Evolutionary conservation across 2,797 vertebrate species (phyloP), one percentile per base, ranked within the genome.

Genomic region (Florisuga fusca): DNA sequence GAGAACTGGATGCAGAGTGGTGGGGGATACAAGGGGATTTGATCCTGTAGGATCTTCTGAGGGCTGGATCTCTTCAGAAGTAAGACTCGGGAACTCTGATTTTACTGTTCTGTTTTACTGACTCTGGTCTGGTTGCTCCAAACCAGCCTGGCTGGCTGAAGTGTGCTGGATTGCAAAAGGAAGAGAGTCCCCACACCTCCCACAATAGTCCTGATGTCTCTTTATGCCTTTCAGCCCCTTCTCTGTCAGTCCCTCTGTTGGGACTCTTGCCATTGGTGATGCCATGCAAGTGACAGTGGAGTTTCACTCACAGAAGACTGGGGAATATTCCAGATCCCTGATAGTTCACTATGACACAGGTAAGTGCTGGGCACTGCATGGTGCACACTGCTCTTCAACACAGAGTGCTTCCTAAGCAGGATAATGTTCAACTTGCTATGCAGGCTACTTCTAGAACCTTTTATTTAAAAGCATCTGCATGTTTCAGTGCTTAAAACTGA

Each of bases 321-420:
- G 99, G 55, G 95, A 98, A 73, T 97, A 99, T 85, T 95, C 14
- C 1, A 80, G 97, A 25, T 96, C 97, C 82, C 93, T 99, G 81
- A 43, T 96, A 11, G 97, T 99, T 74, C 95, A 95, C 92, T 99
- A 98, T 10, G 98, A 99, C 86, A 98, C 98, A 95, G 99, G 99
- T 99, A 90, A 94, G 97, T 34, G 33, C 61, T 67, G 57, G 58
- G 48, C 34, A 22, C n/a, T 36, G 17, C 12, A 1, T 4, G 43
- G 55, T 72, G 15, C 46, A 4, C 1, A 0, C 12, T 3, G 0
- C 41, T 23, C 41, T 73, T 89, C 62, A 19, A 48, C 64, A 51
- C 16, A 23, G 43, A 87, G 38, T 21, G 43, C 19, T 51, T 61
- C 36, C 8, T 10, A 46, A 63, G 58, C 29, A 21, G 9, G 41